Evolutionary conservation across 2,888 invertebrate genomes (phyloP), one percentile per base, ranked within the genome.

Genomic region (Nomada lathburiana): DNA sequence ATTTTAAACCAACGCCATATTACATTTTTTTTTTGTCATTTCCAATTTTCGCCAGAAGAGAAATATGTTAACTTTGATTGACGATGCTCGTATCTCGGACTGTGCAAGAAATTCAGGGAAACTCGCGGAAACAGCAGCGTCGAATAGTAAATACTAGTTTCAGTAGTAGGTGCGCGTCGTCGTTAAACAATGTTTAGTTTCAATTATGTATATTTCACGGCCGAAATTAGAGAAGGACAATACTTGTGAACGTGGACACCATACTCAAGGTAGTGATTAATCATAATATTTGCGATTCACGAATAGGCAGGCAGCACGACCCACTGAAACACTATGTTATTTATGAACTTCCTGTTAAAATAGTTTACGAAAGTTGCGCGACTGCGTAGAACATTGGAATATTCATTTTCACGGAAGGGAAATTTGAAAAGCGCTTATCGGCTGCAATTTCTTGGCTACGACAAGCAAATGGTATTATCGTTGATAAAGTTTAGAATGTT

Each of bases 121-220:
- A 81, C 71, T 81, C 67, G 18, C 44, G 2, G 4, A 50, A 70
- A 26, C 52, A 42, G 52, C 18, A 2, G 18, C 36, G 20, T 47
- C 29, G 70, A 71, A 74, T 68, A 68, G 44, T 63, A 57, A 70
- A 75, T 63, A 75, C 67, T 71, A 81, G 81, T 82, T 57, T 71
- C 57, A 59, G 50, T 59, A 44, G 70, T 70, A 23, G 4, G 26
- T 10, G 26, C 20, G 55, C 65, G 60, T 62, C 13, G 50, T 26
- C 47, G 75, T 64, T 53, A 59, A 62, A 52, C 62, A 71, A 59
- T 70, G 44, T 68, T 62, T 65, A 75, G 18, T 42, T 20, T 11
- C 59, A 29, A 20, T 55, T 52, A 23, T 36, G 44, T 29, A 20
- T 53, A 13, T 44, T 67, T 74, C 67, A 55, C 18, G 36, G 74